Evolutionary conservation across 2,888 invertebrate species (phyloP).

Genomic region (Plutella xylostella): DNA sequence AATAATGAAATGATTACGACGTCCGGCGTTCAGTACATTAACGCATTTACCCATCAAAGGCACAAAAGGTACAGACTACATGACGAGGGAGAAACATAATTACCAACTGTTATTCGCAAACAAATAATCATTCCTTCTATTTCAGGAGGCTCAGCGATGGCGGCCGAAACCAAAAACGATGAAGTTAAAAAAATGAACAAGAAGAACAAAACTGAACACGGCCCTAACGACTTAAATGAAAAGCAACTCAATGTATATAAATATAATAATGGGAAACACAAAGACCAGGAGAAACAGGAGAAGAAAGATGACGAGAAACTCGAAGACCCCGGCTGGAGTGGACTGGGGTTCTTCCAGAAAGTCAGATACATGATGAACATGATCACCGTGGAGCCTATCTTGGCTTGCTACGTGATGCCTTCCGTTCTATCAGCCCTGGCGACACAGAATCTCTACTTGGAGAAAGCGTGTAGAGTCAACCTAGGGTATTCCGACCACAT

Average conservation of each 20-base stretch:
- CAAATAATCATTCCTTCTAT: not conserved
- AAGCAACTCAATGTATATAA: constrained; percentile 44
- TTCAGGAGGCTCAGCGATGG: constrained; percentile 28
- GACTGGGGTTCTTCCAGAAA: constrained; percentile 66
- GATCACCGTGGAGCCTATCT: constrained; percentile 81
- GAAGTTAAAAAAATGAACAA: constrained; percentile 34
- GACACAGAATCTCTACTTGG: constrained; percentile 86
- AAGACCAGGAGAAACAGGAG: constrained; percentile 15
- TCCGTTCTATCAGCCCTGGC: constrained; percentile 78
- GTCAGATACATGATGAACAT: constrained; percentile 69
- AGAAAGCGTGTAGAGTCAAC: constrained; percentile 89
- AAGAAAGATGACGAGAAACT: constrained; percentile 24
- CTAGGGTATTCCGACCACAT: constrained; percentile 77
- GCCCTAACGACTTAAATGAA: constrained; percentile 43
- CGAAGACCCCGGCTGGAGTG: constrained; percentile 28
- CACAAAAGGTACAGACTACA: constrained; percentile 19
- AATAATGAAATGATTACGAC: constrained; percentile 59
- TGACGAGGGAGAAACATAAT: not conserved
- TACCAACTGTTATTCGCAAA: not conserved
- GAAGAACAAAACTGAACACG: constrained; percentile 33
- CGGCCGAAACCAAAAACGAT: constrained; percentile 36
- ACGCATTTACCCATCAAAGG: constrained; percentile 46
- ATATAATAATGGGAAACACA: constrained; percentile 36
- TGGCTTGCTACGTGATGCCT: constrained; percentile 78
- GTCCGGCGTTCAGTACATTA: constrained; percentile 44